phyloP scores from a whole-genome alignment of 2,888 invertebrate species.

The Trissonchulus sp. region DNA sequence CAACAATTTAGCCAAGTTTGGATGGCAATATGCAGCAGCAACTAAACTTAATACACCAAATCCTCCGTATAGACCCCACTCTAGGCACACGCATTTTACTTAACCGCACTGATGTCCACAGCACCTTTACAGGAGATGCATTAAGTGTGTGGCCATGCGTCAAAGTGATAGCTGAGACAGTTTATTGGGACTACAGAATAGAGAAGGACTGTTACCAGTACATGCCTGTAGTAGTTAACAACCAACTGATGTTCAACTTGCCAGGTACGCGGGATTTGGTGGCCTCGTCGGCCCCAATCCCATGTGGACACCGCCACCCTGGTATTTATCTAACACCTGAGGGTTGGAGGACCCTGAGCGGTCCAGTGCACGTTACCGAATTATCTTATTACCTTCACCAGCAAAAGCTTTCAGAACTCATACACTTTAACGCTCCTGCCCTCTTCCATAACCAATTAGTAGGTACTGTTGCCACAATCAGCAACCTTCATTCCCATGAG shows the following conservation, averaged over 20 bases:
- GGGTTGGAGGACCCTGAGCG: background rate
- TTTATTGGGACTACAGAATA: conserved; percentile 26
- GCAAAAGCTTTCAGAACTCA: background rate
- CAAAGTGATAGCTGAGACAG: background rate
- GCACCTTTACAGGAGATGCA: conserved; percentile 26
- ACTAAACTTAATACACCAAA: conserved; percentile 12
- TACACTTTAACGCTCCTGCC: background rate
- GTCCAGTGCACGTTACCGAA: background rate
- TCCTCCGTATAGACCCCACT: conserved; percentile 22
- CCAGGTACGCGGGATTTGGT: conserved; percentile 23
- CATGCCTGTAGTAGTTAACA: conserved; percentile 1
- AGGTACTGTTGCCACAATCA: background rate
- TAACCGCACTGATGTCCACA: conserved; percentile 14
- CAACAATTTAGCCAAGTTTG: conserved; percentile 11
- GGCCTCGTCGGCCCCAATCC: background rate
- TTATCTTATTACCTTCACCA: no score
- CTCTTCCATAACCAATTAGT: background rate
- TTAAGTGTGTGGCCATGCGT: conserved; percentile 24
- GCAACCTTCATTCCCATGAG: background rate
- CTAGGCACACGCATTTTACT: conserved; percentile 13
- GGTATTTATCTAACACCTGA: conserved; percentile 4
- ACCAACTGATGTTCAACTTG: conserved; percentile 1
- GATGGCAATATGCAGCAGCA: conserved; percentile 15
- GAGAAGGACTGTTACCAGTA: conserved; percentile 24
- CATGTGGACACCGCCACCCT: conserved; percentile 1